Conservation (phyloP, 2,797 vertebrate genomes). For the Semotilus atromaculatus region DNA sequence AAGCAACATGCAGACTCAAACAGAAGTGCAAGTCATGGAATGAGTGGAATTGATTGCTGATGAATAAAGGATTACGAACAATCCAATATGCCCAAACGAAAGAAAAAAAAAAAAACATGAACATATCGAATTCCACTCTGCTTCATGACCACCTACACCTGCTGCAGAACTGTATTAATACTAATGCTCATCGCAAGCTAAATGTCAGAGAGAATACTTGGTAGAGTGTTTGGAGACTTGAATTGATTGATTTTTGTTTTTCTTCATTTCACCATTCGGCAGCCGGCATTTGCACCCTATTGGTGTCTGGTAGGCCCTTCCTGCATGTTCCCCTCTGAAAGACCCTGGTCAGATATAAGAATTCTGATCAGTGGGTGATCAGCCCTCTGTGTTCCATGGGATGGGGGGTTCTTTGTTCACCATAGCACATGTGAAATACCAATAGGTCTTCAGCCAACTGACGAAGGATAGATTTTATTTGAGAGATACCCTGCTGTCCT, state of each 20-base stretch:
- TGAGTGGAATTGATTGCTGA: conserved; percentile 5
- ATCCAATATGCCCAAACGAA: neutral
- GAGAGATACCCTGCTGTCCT: conserved; percentile 60
- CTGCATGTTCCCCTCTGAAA: conserved; percentile 52
- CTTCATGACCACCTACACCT: neutral
- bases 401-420: conserved; percentile 60
- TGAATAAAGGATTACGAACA: neutral
- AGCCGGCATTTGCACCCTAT: conserved; percentile 42
- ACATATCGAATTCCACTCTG: neutral
- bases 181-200: conserved; percentile 18
- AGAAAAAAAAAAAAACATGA: neutral
- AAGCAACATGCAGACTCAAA: conserved; percentile 8
- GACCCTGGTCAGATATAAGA: conserved; percentile 55
- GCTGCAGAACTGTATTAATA: neutral
- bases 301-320: conserved; percentile 54
- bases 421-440: conserved; percentile 64
- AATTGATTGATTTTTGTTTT: conserved; percentile 47
- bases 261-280: conserved; percentile 25
- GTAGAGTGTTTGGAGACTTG: conserved; percentile 18
- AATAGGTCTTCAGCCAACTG: conserved; percentile 68
- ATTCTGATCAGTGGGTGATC: conserved; percentile 54
- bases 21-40: conserved; percentile 17
- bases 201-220: conserved; percentile 28
- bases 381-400: conserved; percentile 52
- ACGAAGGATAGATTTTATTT: conserved; percentile 67